Evolutionary conservation across 2,888 invertebrate genomes (phyloP).

Genomic region (Drosophila borborema): DNA sequence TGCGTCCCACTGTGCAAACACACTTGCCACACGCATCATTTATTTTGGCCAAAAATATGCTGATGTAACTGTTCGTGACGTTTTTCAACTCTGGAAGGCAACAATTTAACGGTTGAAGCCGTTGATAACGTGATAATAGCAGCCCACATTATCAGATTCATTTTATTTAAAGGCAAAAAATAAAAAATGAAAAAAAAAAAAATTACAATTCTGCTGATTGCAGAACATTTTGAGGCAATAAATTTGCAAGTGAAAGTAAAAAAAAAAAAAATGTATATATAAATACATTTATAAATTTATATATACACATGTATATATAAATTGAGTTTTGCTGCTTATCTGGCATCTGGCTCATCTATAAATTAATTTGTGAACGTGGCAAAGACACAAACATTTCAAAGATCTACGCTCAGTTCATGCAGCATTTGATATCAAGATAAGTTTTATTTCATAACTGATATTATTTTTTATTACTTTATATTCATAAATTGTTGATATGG

Average conservation of each 20-base stretch:
- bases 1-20: constrained; percentile 49
- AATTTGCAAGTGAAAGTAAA: constrained; percentile 51
- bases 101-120: constrained; percentile 27
- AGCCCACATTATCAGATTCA: constrained; percentile 43
- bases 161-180: constrained; percentile 10
- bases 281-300: constrained; percentile 3
- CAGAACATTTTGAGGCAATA: constrained; percentile 19
- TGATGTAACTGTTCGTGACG: constrained; percentile 62
- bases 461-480: not conserved
- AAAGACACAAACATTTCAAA: not conserved
- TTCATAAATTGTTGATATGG: not conserved
- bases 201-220: constrained; percentile 38
- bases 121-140: constrained; percentile 59
- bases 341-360: constrained; percentile 30
- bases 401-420: constrained; percentile 28
- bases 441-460: too few species aligned
- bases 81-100: constrained; percentile 26
- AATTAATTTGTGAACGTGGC: constrained; percentile 33
- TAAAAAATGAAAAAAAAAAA: not conserved
- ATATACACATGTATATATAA: not conserved
- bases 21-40: constrained; percentile 49
- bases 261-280: constrained; percentile 2
- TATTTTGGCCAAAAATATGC: constrained; percentile 30
- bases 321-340: constrained; percentile 31
- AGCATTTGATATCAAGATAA: constrained; percentile 7